phyloP scores from a whole-genome alignment of 1,140 invertebrate genomes.

The Tetramorium alpestre region DNA sequence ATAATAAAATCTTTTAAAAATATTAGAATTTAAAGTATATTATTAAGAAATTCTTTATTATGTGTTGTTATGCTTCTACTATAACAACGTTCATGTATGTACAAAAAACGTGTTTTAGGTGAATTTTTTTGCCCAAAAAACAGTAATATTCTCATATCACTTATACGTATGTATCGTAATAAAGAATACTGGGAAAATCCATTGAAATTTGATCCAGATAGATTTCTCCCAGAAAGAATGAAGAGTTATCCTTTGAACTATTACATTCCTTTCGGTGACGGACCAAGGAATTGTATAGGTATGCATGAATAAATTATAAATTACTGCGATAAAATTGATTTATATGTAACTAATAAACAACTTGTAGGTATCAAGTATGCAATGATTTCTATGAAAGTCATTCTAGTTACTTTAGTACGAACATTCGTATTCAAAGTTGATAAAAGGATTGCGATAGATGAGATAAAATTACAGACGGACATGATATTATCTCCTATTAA shows the following conservation, averaged over 20 bases:
- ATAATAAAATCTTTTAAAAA: too few relatives aligned
- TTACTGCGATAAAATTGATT: not conserved
- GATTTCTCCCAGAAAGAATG: conserved; percentile 87
- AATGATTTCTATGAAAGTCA: conserved; percentile 87
- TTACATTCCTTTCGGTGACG: conserved; percentile 88
- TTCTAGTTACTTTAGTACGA: conserved; percentile 86
- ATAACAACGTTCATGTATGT: not conserved
- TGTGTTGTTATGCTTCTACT: not conserved
- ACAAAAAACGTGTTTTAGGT: not conserved
- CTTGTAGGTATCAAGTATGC: conserved; percentile 87
- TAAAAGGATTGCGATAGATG: conserved; percentile 66
- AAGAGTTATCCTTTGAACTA: conserved; percentile 83
- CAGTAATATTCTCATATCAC: conserved; percentile 60
- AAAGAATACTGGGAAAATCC: conserved; percentile 87
- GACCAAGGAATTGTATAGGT: conserved; percentile 88
- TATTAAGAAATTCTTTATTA: not conserved
- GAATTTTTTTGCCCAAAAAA: conserved; percentile 45
- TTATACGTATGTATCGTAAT: conserved; percentile 85
- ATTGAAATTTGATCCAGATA: conserved; percentile 88
- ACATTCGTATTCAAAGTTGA: conserved; percentile 85
- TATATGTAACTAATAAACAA: conserved; percentile 5
- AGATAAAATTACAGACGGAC: conserved; percentile 76
- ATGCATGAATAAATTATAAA: conserved; percentile 64
- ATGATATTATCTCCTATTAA: not conserved
- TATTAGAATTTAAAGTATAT: not conserved